Percentiles rank a stretch among this genome's conserved stretches.
Evolutionary conservation across 2,113 vertebrate genomes (phyloP).

Genomic region (Melanocharis versteri): DNA sequence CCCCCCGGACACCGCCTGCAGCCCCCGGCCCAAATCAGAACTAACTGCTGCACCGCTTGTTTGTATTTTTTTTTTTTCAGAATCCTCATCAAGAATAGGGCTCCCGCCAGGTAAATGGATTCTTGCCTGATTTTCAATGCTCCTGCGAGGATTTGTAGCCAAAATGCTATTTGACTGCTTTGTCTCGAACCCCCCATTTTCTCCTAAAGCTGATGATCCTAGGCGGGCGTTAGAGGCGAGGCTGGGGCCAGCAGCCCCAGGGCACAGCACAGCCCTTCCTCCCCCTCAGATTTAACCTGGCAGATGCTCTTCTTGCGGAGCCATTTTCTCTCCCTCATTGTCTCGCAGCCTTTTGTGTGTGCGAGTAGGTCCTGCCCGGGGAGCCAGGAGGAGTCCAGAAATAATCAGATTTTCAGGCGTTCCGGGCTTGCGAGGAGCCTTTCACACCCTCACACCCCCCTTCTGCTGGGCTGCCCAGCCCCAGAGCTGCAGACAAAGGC

Average conservation of each 20-base stretch:
- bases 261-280: background rate
- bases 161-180: background rate
- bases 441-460: background rate
- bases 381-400: background rate
- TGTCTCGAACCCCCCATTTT: background rate
- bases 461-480: background rate
- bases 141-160: background rate
- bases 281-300: background rate
- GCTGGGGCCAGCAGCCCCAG: background rate
- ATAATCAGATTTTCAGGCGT: background rate
- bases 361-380: background rate
- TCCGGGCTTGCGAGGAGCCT: background rate
- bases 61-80: slow-evolving; percentile 14
- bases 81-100: slow-evolving; percentile 37
- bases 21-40: background rate
- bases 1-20: background rate
- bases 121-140: background rate
- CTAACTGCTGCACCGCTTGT: background rate
- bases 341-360: background rate
- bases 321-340: slow-evolving; percentile 35
- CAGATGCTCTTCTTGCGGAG: slow-evolving; percentile 16
- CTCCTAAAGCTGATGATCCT: background rate
- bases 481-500: background rate
- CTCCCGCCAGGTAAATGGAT: slow-evolving; percentile 28
- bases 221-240: background rate